phyloP scores from a whole-genome alignment of 2,888 invertebrate species.

The Mesorhabditis spiculigera region DNA sequence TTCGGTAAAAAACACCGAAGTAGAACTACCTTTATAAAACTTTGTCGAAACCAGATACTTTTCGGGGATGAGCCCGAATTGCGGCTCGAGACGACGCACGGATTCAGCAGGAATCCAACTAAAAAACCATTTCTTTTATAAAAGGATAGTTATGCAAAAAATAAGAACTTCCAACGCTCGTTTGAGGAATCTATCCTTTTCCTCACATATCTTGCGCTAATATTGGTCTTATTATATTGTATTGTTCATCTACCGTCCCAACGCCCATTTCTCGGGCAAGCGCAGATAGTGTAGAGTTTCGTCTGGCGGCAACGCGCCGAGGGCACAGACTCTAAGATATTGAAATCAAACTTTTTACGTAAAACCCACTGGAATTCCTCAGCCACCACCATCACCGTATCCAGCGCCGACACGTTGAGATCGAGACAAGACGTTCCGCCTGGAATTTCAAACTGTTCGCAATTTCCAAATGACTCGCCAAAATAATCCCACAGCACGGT shows the following conservation, averaged over 20 bases:
- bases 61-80: conserved; percentile 28
- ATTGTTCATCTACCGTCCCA: conserved; percentile 19
- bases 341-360: neutral
- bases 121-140: no score
- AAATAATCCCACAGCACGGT: conserved; percentile 37
- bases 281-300: conserved; percentile 10
- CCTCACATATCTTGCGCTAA: no score
- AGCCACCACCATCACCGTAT: conserved; percentile 26
- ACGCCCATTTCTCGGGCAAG: conserved; percentile 28
- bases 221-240: no score
- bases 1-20: no score
- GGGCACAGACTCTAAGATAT: conserved; percentile 16
- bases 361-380: conserved; percentile 34
- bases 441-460: no score
- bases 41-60: conserved; percentile 29
- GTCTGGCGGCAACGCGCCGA: conserved; percentile 4
- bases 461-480: neutral
- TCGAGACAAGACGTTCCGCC: conserved; percentile 28
- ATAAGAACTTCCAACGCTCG: no score
- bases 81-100: conserved; percentile 18
- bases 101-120: neutral
- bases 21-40: conserved; percentile 24
- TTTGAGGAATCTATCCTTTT: no score
- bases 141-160: no score
- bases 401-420: conserved; percentile 28